A percentile compares a stretch with the other conserved stretches of the same genome.
These are phyloP conservation scores for Euschistus heros DNA, from an alignment of 1,140 invertebrate species.

Conservation along the genomic window DNA sequence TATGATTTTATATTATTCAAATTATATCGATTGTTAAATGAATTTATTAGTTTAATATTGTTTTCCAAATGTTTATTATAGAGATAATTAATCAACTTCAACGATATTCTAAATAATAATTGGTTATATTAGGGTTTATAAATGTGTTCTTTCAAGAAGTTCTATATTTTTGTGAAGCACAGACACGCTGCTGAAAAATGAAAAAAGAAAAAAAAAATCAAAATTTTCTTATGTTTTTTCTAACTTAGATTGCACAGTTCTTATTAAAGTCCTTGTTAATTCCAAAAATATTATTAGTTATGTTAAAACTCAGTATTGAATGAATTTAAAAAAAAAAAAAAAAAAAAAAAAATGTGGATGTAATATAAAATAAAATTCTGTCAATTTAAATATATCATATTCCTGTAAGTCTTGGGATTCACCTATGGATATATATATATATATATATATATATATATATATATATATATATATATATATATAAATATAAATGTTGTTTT, in stretches of 20 bases:
- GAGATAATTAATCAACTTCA: slow-evolving; percentile 26
- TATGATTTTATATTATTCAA: neutral
- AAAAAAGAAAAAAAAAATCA: slow-evolving; percentile 3
- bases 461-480: neutral
- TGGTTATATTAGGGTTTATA: slow-evolving; percentile 19
- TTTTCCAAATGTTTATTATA: slow-evolving; percentile 3
- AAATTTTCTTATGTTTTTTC: slow-evolving; percentile 1
- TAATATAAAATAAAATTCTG: slow-evolving; percentile 14
- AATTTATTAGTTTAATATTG: slow-evolving; percentile 15
- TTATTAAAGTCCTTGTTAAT: slow-evolving; percentile 2
- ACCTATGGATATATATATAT: slow-evolving; percentile 1
- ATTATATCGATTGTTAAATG: slow-evolving; percentile 2
- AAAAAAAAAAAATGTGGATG: slow-evolving; percentile 3
- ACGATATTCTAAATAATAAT: slow-evolving; percentile 27
- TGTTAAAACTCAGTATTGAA: slow-evolving; percentile 2
- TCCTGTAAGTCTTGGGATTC: slow-evolving; percentile 2
- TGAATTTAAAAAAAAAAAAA: neutral
- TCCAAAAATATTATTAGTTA: neutral
- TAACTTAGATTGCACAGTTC: slow-evolving; percentile 17
- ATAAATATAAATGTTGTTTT: slow-evolving; percentile 18
- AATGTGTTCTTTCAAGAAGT: slow-evolving; percentile 24
- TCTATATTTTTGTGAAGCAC: slow-evolving; percentile 23
- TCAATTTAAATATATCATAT: slow-evolving; percentile 21
- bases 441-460: slow-evolving; percentile 1
- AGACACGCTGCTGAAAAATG: neutral